phyloP scores from a whole-genome alignment of 2,113 vertebrate genomes.

The Polypterus bichir region DNA sequence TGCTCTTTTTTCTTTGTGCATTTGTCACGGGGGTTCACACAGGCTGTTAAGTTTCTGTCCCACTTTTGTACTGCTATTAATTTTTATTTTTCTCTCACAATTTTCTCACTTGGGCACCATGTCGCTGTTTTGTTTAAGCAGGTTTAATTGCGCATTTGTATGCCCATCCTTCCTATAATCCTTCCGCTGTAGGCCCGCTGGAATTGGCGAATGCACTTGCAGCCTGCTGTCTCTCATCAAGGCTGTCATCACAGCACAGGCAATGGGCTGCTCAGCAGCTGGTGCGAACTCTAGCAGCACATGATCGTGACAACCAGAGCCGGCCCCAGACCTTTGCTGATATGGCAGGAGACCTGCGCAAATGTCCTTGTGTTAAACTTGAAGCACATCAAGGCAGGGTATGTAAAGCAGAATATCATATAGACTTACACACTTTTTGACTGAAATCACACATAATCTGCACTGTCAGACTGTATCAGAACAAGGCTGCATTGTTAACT shows the following conservation, averaged over 20 bases:
- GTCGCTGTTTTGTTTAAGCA: conserved; percentile 69
- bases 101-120: conserved; percentile 49
- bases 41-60: neutral
- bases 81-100: neutral
- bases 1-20: conserved; percentile 12
- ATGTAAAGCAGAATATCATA: conserved; percentile 16
- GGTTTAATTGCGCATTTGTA: conserved; percentile 81
- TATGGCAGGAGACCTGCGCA: conserved; percentile 86
- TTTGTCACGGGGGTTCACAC: neutral
- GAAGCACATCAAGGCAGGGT: conserved; percentile 95
- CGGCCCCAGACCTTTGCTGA: conserved; percentile 83
- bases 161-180: conserved; percentile 82
- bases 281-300: conserved; percentile 83
- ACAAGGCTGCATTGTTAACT: too few relatives aligned
- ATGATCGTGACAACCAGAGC: conserved; percentile 87
- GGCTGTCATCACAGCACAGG: conserved; percentile 89
- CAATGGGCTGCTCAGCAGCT: conserved; percentile 97
- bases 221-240: conserved; percentile 90
- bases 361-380: conserved; percentile 84
- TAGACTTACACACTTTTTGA: neutral
- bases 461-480: too few relatives aligned
- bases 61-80: neutral
- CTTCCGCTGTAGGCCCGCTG: conserved; percentile 90
- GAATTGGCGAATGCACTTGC: conserved; percentile 95
- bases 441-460: neutral